phyloP scores from a whole-genome alignment of 2,888 invertebrate genomes.

The Lasius platythorax region DNA sequence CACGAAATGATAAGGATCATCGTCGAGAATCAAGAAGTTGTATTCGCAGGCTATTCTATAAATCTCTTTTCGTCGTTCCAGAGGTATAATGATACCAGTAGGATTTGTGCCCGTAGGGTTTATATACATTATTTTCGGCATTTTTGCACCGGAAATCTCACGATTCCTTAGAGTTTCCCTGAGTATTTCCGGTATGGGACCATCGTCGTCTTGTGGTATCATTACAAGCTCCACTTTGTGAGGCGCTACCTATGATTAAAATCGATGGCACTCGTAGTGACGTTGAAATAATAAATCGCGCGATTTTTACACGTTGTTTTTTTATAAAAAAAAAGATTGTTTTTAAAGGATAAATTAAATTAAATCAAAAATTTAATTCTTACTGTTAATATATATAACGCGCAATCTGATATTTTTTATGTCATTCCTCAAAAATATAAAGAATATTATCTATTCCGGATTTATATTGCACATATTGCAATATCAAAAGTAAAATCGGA shows the following conservation, averaged over 20 bases:
- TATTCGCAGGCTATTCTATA: constrained; percentile 92
- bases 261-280: background rate
- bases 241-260: constrained; percentile 88
- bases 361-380: background rate
- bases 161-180: constrained; percentile 87
- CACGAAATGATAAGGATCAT: constrained; percentile 94
- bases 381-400: no score
- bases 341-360: background rate
- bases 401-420: background rate
- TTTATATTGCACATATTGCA: background rate
- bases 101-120: constrained; percentile 94
- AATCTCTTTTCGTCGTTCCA: constrained; percentile 89
- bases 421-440: background rate
- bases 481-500: background rate
- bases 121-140: constrained; percentile 91
- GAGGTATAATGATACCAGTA: constrained; percentile 90
- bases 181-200: constrained; percentile 89
- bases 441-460: background rate
- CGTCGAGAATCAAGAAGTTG: constrained; percentile 93
- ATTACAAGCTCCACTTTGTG: constrained; percentile 89
- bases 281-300: constrained; percentile 5
- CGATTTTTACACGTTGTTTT: background rate
- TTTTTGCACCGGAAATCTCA: constrained; percentile 85
- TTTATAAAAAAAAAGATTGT: background rate
- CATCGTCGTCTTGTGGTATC: constrained; percentile 91